phyloP scores from a whole-genome alignment of 1,140 invertebrate species.

The Akabosia matsudoensis region DNA sequence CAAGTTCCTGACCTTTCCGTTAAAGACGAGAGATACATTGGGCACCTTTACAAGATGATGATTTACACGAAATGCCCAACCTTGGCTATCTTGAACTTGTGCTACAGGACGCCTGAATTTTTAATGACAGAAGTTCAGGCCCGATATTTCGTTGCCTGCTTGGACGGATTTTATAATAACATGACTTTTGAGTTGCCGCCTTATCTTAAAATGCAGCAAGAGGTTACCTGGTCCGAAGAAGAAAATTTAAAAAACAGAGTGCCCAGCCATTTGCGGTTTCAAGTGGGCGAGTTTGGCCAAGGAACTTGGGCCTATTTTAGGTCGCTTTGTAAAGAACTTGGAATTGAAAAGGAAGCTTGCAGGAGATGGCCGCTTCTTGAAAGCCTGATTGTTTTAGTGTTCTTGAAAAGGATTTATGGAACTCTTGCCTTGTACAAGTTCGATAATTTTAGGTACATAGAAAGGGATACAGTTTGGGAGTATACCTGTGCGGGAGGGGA shows the following conservation, averaged over 20 bases:
- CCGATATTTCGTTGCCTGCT: not conserved
- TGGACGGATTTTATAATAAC: not conserved
- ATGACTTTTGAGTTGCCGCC: not conserved
- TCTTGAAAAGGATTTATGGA: not conserved
- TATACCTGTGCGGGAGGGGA: not conserved
- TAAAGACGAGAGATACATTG: not conserved
- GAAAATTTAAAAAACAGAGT: not conserved
- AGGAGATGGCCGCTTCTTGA: not conserved
- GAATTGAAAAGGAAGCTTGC: not conserved
- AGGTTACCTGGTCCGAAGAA: not conserved
- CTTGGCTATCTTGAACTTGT: not conserved
- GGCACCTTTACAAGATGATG: not conserved
- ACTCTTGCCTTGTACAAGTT: not conserved
- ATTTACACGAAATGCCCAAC: not conserved
- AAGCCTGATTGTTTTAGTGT: not conserved
- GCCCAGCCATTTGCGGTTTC: not conserved
- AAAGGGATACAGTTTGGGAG: not conserved
- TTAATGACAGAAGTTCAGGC: not conserved
- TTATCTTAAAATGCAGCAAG: not conserved
- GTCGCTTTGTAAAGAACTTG: not conserved
- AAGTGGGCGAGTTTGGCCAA: not conserved
- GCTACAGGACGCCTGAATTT: not conserved
- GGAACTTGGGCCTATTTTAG: not conserved
- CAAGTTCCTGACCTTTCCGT: not conserved
- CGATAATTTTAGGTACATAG: not conserved